Conservation (phyloP, 2,113 vertebrate genomes). For the Aspiorhynchus laticeps region DNA sequence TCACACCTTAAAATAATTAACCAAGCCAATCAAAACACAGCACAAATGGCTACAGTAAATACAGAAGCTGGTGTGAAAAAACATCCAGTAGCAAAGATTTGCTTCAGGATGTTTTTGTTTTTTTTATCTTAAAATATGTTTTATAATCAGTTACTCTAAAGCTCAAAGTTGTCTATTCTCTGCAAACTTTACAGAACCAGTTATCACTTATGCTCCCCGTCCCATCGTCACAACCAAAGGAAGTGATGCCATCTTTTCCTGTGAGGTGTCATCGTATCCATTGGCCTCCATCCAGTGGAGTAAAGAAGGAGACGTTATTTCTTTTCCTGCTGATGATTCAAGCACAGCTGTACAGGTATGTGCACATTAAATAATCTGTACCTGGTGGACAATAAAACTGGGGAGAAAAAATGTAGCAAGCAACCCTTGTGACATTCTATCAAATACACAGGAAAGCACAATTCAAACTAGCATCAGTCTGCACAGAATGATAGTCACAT, state of each 20-base stretch:
- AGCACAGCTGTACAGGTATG: conserved; percentile 60
- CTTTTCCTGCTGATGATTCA: conserved; percentile 59
- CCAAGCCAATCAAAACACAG: conserved; percentile 9
- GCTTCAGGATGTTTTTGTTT: background rate
- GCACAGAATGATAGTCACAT: background rate
- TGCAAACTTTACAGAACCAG: conserved; percentile 56
- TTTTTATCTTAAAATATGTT: background rate
- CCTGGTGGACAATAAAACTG: background rate
- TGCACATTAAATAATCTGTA: background rate
- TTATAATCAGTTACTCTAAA: conserved; percentile 7
- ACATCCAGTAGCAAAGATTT: background rate
- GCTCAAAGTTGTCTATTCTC: conserved; percentile 6
- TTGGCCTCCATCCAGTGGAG: conserved; percentile 63
- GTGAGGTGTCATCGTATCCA: conserved; percentile 63
- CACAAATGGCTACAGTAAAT: background rate
- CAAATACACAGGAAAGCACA: background rate
- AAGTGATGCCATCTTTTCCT: conserved; percentile 62
- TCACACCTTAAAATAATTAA: conserved; percentile 23
- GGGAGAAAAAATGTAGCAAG: background rate
- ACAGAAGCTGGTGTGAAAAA: conserved; percentile 16
- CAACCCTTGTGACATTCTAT: no score
- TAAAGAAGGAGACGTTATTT: conserved; percentile 60
- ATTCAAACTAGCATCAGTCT: background rate
- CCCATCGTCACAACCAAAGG: conserved; percentile 56
- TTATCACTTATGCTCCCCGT: conserved; percentile 58